phyloP scores from a whole-genome alignment of 2,797 vertebrate genomes.

The Xenopus petersii region DNA sequence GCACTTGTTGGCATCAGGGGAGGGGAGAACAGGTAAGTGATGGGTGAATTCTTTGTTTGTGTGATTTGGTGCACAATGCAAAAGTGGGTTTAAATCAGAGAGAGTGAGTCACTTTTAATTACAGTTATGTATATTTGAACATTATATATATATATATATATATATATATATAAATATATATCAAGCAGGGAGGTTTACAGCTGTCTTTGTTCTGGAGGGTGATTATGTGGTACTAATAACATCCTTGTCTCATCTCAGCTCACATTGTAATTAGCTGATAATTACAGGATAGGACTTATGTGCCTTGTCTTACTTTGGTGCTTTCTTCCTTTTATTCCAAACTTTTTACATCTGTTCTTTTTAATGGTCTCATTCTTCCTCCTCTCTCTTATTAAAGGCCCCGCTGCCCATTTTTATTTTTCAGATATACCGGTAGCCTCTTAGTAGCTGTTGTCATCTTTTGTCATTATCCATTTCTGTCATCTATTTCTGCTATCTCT shows the following conservation, averaged over 20 bases:
- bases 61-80: background rate
- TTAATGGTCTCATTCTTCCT: background rate
- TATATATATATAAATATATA: background rate
- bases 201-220: conserved; percentile 2
- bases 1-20: conserved; percentile 15
- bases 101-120: background rate
- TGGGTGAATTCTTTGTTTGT: background rate
- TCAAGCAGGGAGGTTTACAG: background rate
- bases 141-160: background rate
- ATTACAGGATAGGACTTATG: conserved; percentile 14
- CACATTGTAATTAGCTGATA: conserved; percentile 25
- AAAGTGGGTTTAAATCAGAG: background rate
- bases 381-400: background rate
- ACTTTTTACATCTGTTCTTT: background rate
- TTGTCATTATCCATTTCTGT: no score
- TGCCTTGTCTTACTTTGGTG: background rate
- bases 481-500: no score
- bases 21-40: conserved; percentile 14
- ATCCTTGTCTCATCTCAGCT: background rate
- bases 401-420: no score
- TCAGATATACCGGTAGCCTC: no score
- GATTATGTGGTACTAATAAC: conserved; percentile 25
- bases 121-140: background rate
- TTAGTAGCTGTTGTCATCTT: no score
- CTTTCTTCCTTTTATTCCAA: background rate